Percentiles rank a stretch among this genome's conserved stretches.
Evolutionary conservation across 2,888 invertebrate genomes (phyloP).

Genomic region (Eilema griseolum): DNA sequence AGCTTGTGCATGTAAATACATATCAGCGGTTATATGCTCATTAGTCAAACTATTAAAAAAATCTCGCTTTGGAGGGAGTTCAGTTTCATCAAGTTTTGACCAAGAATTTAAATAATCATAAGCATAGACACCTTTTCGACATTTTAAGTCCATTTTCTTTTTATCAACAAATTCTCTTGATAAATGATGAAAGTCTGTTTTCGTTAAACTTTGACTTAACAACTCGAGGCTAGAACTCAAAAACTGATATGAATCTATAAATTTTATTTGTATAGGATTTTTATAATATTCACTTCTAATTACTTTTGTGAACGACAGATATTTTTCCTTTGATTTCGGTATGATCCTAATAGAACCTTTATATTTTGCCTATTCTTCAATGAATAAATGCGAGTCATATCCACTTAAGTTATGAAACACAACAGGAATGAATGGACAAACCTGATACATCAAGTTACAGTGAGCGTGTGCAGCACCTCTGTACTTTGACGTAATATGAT

Average conservation of each 20-base stretch:
- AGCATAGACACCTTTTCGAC: conserved; percentile 17
- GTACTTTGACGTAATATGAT: no score
- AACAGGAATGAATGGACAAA: no score
- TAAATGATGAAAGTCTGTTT: conserved; percentile 15
- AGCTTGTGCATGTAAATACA: conserved; percentile 9
- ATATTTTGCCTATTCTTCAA: no score
- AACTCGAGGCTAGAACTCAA: conserved; percentile 12
- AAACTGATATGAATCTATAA: conserved; percentile 12
- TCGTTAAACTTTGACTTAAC: conserved; percentile 14
- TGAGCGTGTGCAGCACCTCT: no score
- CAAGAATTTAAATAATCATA: conserved; percentile 40
- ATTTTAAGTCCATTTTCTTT: not conserved
- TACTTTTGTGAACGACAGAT: no score
- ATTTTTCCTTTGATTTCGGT: no score
- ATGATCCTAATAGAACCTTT: no score
- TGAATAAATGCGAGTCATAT: no score
- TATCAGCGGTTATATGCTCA: conserved; percentile 24
- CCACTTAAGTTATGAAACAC: no score
- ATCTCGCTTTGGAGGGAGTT: conserved; percentile 27
- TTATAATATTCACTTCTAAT: conserved; percentile 3
- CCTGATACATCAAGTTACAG: no score
- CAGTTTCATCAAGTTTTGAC: conserved; percentile 25
- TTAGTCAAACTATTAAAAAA: conserved; percentile 30
- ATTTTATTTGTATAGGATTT: conserved; percentile 4
- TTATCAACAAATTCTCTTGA: conserved; percentile 12